Percentiles rank a stretch among this genome's conserved stretches.
phyloP scores from a whole-genome alignment of 2,888 invertebrate genomes.

The Pseudococcus viburni region DNA sequence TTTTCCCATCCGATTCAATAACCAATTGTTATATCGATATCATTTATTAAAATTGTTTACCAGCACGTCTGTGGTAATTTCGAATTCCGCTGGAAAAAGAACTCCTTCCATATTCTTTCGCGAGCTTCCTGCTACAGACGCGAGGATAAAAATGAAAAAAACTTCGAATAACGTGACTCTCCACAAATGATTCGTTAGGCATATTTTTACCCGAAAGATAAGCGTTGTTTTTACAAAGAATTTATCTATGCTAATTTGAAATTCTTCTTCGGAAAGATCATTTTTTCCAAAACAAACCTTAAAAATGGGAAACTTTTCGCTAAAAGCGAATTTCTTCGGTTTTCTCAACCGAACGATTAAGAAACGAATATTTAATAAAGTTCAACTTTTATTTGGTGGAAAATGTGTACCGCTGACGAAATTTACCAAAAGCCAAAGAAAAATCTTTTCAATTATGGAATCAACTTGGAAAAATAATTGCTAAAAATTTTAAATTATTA shows the following conservation, averaged over 20 bases:
- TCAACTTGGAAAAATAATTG: too few relatives aligned
- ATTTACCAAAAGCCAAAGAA: too few relatives aligned
- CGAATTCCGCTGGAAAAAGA: background rate
- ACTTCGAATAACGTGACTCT: background rate
- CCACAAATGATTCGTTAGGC: background rate
- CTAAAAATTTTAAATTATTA: too few relatives aligned
- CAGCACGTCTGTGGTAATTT: background rate
- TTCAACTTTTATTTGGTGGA: background rate
- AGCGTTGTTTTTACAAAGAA: background rate
- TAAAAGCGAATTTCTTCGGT: background rate
- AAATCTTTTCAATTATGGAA: too few relatives aligned
- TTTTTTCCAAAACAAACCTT: slow-evolving; percentile 1
- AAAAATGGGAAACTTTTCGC: background rate
- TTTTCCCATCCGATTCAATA: background rate
- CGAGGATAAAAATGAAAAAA: background rate
- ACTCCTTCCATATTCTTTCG: background rate
- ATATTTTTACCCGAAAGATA: slow-evolving; percentile 7
- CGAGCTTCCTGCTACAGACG: background rate
- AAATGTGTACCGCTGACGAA: background rate
- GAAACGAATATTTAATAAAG: background rate
- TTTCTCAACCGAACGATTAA: background rate
- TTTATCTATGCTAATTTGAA: background rate
- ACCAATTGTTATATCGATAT: background rate
- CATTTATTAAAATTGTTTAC: slow-evolving; percentile 8
- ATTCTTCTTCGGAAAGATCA: background rate